Percentiles rank a stretch among this genome's conserved stretches.
phyloP scores from a whole-genome alignment of 2,888 invertebrate species.

The Cataglyphis cursor region DNA sequence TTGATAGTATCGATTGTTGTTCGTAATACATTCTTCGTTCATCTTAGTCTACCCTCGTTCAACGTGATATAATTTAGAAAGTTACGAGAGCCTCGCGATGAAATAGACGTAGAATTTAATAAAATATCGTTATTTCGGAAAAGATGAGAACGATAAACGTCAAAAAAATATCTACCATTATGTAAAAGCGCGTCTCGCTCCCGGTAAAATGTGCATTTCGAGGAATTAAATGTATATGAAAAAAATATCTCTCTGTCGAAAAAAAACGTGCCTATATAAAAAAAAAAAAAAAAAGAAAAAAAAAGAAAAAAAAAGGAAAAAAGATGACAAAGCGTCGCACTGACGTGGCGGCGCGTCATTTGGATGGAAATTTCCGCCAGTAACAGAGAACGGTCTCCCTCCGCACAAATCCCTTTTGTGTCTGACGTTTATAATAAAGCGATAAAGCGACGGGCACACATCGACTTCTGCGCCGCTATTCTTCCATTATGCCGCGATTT shows the following conservation, averaged over 20 bases:
- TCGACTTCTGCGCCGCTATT: conserved; percentile 47
- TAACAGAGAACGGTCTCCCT: conserved; percentile 47
- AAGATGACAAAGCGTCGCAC: neutral
- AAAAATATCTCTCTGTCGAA: neutral
- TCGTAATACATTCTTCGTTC: conserved; percentile 15
- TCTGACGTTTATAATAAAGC: conserved; percentile 50
- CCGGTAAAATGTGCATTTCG: neutral
- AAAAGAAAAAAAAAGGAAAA: neutral
- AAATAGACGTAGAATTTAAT: neutral
- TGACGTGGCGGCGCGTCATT: conserved; percentile 29
- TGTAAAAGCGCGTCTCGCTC: neutral
- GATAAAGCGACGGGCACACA: conserved; percentile 46
- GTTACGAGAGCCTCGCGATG: too few species aligned
- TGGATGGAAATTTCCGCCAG: conserved; percentile 41
- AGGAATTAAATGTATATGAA: conserved; percentile 1
- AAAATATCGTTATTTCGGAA: conserved; percentile 1
- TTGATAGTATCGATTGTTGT: conserved; percentile 9
- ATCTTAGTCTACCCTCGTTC: neutral
- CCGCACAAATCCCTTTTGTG: conserved; percentile 41
- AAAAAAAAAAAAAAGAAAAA: neutral
- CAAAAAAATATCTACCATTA: neutral
- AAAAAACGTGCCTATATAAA: neutral
- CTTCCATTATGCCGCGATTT: conserved; percentile 52
- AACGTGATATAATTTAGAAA: neutral
- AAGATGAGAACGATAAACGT: neutral